Percentiles rank a stretch among this genome's conserved stretches.
Conservation (phyloP, 1,140 invertebrate species). For the Drosophila kepulauana region DNA sequence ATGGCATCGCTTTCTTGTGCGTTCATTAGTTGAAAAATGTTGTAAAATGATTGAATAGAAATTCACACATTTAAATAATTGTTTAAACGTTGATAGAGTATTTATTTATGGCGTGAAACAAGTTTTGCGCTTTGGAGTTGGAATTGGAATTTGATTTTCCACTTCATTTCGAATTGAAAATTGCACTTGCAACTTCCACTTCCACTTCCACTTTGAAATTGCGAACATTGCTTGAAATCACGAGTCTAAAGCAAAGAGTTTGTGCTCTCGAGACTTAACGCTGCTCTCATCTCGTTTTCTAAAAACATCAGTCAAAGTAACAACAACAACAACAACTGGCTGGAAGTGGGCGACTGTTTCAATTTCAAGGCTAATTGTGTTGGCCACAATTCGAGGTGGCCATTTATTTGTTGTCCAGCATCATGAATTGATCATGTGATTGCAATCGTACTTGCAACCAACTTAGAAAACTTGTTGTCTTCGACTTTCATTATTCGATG, state of each 20-base stretch:
- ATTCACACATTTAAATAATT: too few relatives aligned
- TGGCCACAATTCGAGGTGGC: conserved; percentile 13
- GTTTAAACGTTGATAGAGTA: too few relatives aligned
- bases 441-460: conserved; percentile 28
- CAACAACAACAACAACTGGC: too few relatives aligned
- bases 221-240: conserved; percentile 31
- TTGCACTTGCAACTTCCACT: neutral
- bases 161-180: neutral
- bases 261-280: too few relatives aligned
- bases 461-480: conserved; percentile 58
- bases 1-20: too few relatives aligned
- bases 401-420: conserved; percentile 18
- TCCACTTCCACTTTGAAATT: conserved; percentile 23
- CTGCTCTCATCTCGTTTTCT: conserved; percentile 7
- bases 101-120: too few relatives aligned
- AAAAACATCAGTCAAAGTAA: conserved; percentile 20
- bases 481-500: conserved; percentile 66
- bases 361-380: conserved; percentile 47
- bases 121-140: too few relatives aligned
- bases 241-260: conserved; percentile 15
- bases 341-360: conserved; percentile 8
- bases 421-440: conserved; percentile 19
- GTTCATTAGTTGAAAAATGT: too few relatives aligned
- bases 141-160: neutral
- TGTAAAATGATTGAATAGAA: too few relatives aligned